Percentiles rank a stretch among this genome's conserved stretches.
phyloP scores from a whole-genome alignment of 2,888 invertebrate species.

The Sabatieria punctata region DNA sequence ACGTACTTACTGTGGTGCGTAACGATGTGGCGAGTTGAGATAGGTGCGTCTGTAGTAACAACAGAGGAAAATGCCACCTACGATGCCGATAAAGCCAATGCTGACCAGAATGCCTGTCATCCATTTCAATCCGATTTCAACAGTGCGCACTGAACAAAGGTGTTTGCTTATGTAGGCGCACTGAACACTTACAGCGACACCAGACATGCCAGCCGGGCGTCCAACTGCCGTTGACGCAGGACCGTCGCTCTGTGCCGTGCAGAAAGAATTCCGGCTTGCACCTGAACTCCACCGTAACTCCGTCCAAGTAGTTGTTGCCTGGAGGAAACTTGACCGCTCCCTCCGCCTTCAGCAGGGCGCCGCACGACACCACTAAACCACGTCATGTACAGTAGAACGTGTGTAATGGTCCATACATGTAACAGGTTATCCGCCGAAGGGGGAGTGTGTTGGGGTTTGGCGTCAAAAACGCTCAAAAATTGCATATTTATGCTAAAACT shows the following conservation, averaged over 20 bases:
- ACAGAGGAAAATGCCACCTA: conserved; percentile 13
- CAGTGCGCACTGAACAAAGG: conserved; percentile 13
- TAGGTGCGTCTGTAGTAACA: background rate
- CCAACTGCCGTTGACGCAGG: conserved; percentile 5
- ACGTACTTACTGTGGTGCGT: no score
- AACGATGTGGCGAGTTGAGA: no score
- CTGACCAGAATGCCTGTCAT: conserved; percentile 14
- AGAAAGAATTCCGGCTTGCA: conserved; percentile 8
- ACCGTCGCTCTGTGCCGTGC: conserved; percentile 1
- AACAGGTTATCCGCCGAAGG: no score
- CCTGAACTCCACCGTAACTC: conserved; percentile 4
- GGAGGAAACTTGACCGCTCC: conserved; percentile 5
- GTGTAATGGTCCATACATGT: no score
- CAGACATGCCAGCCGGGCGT: conserved; percentile 8
- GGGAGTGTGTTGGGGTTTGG: no score
- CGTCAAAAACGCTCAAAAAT: no score
- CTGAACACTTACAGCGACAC: conserved; percentile 10
- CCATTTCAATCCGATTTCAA: conserved; percentile 17
- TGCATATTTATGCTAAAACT: no score
- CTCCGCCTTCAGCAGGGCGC: conserved; percentile 3
- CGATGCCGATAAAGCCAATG: conserved; percentile 13
- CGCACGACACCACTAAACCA: conserved; percentile 9
- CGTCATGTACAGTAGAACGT: no score
- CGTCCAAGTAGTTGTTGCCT: conserved; percentile 7
- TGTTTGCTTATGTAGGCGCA: no score